Conservation (phyloP, 2,888 invertebrate species). For the Plebejus argus region DNA sequence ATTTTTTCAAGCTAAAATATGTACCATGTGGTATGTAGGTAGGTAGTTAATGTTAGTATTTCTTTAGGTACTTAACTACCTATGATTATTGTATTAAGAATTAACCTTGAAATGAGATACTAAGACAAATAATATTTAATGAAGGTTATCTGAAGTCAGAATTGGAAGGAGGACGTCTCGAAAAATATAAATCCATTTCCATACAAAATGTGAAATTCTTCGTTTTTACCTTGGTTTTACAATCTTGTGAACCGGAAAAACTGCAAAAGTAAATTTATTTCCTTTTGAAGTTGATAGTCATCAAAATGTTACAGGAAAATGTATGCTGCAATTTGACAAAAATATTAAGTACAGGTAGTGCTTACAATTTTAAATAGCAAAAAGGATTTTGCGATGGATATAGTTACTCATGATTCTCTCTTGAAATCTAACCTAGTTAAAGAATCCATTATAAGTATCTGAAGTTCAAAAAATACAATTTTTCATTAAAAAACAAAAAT, state of each 20-base stretch:
- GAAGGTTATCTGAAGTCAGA: background rate
- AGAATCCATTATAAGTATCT: no score
- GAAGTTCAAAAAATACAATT: no score
- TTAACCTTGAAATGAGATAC: background rate
- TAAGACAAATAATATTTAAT: constrained; percentile 4
- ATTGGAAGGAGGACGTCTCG: background rate
- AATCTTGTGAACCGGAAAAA: background rate
- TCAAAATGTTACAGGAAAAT: constrained; percentile 3
- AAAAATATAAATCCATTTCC: background rate
- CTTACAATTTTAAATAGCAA: no score
- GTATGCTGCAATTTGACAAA: background rate
- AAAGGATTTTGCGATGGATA: no score
- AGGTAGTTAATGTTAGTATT: background rate
- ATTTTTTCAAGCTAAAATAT: no score
- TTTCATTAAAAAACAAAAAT: no score
- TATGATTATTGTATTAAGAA: background rate
- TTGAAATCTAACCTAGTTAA: no score
- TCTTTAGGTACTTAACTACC: no score
- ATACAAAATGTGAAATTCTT: background rate
- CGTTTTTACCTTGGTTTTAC: background rate
- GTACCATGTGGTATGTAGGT: no score
- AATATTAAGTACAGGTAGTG: background rate
- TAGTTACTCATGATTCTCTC: no score
- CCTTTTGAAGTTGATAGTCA: background rate
- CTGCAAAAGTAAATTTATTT: background rate